Base-by-base conservation (phyloP, 2,797 vertebrate genomes). In the Hydrophis major region DNA sequence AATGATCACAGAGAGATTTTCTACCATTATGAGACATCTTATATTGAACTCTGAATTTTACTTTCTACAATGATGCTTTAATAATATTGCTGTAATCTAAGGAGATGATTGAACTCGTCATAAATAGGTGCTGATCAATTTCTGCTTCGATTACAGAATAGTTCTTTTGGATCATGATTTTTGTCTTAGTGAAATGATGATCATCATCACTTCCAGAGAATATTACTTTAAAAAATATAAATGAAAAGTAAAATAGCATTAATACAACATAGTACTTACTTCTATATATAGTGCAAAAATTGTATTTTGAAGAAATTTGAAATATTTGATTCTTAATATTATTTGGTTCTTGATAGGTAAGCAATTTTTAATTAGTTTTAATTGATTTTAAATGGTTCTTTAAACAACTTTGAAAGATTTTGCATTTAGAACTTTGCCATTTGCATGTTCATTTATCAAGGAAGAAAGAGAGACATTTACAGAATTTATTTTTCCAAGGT, bases 1-100 rank as follows among this genome's bases (percentile, higher is more conserved):
- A 93, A 89, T 22, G 63, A 94, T 69, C 32, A 92, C 37, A 92
- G 61, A 55, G 20, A 87, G 55, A 69, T 63, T 87, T 0, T 0
- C 86, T 55, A 4, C 87, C 32, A 14, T n/a, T 60, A 63, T 83
- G 57, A 91, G 56, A 56, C 57, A 66, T 74, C 87, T 92, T 94
- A 32, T 66, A 90, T 94, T 87, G 78, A 60, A 56, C 37, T 20
- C 37, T 69, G 11, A 28, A 10, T 63, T 86, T 83, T 89, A 91
- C 2, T 25, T 69, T 89, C 92, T 87, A 42, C 91, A 94, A 93
- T 16, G 61, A 93, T 91, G n/a, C 69, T 91, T 50, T 93, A 89
- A 91, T 89, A 87, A 78, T 18, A 93, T 69, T 57, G 42, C 47
- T 83, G 74, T 86, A 93, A 83, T n/a, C 89, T 63, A 93, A 66